Evolutionary conservation across 2,113 vertebrate genomes (phyloP).

Genomic region (Etia nguti): DNA sequence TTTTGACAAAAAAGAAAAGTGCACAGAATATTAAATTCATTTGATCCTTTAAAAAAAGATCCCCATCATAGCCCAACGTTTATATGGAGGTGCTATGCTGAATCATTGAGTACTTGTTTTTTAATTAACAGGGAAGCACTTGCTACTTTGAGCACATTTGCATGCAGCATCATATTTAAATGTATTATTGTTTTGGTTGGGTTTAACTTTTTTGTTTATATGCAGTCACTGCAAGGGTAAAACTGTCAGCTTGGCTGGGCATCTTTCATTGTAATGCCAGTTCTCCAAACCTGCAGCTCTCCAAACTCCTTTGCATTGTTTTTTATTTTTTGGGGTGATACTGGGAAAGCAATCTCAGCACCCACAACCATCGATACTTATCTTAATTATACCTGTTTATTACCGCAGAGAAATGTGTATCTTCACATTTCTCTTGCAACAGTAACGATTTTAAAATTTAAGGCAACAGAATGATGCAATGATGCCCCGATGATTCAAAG

Average conservation of each 20-base stretch:
- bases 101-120: not conserved
- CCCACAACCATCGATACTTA: constrained; percentile 18
- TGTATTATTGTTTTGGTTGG: not conserved
- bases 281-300: not conserved
- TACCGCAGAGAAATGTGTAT: not conserved
- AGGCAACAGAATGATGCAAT: not conserved
- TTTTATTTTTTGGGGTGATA: not conserved
- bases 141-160: not conserved
- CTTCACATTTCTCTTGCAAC: not conserved
- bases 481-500: not conserved
- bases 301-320: not conserved
- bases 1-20: not conserved
- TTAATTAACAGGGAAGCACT: not conserved
- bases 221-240: not conserved
- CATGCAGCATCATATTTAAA: not conserved
- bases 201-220: not conserved
- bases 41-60: not conserved
- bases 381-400: constrained; percentile 40
- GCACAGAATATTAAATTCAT: not conserved
- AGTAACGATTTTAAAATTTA: not conserved
- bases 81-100: not conserved
- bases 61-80: not conserved
- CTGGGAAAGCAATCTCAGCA: constrained; percentile 7
- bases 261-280: not conserved
- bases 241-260: not conserved